Base-by-base conservation (phyloP, 2,797 vertebrate species). In the Hydrolagus colliei region DNA sequence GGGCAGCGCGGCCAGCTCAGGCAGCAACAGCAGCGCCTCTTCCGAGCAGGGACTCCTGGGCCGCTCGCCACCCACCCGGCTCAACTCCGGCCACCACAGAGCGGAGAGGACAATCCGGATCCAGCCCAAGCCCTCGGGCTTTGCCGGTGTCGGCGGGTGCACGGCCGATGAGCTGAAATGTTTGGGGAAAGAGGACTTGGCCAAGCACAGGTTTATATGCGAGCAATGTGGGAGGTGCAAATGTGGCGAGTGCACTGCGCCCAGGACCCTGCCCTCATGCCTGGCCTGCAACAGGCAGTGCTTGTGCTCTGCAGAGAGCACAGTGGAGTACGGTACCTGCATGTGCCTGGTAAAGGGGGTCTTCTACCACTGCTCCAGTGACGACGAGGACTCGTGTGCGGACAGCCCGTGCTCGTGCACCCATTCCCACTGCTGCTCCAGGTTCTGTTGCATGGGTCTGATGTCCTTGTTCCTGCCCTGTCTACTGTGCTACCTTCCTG, bases 361-460 rank as follows among this genome's bases (percentile, higher is more conserved):
- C 90, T 98, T 98, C 94, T 99, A 99, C 95, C 98, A 99, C 95
- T 99, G 98, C 90, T 98, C 97, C 74, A 96, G 95, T 0, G 96
- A 98, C 1, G 97, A 98, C 7, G 96, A 96, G 9, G 97, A 98
- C 91, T 97, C 97, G 0, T 98, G 94, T 0, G 95, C 96, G 3
- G 98, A 99, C 93, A 96, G 95, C 87, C 98, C 97, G 86, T 99
- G 98, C 91, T 98, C 98, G 14, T 96, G 97, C 88, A 96, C 96
- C 18, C 96, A 96, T 88, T 93, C 97, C 18, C 97, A 96, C 92
- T 98, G 97, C 95, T 96, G 96, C 94, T 95, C 96, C 22, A 94
- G 98, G 87, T 99, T 97, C 94, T 92, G 98, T 89, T 98, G 97
- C 92, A 98, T 99, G 96, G 97, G 97, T 90, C 93, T 95, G 86